phyloP scores from a whole-genome alignment of 2,113 vertebrate species.

The Scartelaos histophorus region DNA sequence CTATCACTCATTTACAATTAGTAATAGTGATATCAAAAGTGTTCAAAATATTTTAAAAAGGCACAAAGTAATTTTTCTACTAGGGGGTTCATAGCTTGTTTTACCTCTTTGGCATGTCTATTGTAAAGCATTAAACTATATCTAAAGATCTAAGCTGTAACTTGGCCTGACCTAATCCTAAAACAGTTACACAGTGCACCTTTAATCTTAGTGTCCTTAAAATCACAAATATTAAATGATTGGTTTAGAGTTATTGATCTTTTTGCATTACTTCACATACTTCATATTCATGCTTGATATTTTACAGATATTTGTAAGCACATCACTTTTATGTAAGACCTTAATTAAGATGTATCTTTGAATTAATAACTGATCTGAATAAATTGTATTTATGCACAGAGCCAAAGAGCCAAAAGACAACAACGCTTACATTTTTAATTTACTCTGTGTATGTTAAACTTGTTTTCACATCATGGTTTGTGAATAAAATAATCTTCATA shows the following conservation, averaged over 20 bases:
- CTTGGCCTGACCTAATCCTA: too few relatives aligned
- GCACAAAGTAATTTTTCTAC: neutral
- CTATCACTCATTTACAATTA: neutral
- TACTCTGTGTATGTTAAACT: neutral
- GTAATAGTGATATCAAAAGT: neutral
- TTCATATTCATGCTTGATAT: neutral
- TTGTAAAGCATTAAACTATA: too few relatives aligned
- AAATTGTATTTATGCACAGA: neutral
- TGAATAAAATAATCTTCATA: neutral
- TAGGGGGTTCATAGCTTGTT: neutral
- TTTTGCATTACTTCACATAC: neutral
- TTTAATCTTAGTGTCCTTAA: too few relatives aligned
- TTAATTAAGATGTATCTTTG: neutral
- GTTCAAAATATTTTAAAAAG: neutral
- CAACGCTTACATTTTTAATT: neutral
- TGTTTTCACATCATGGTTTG: neutral
- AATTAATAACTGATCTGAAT: neutral
- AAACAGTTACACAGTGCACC: too few relatives aligned
- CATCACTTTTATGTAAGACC: neutral
- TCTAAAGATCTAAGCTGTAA: too few relatives aligned
- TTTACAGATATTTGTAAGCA: neutral
- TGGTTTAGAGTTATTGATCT: too few relatives aligned
- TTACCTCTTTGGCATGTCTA: neutral
- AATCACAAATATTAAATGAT: too few relatives aligned
- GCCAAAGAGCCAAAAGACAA: neutral